phyloP scores from a whole-genome alignment of 2,113 vertebrate species.

The Hippoglossus stenolepis region DNA sequence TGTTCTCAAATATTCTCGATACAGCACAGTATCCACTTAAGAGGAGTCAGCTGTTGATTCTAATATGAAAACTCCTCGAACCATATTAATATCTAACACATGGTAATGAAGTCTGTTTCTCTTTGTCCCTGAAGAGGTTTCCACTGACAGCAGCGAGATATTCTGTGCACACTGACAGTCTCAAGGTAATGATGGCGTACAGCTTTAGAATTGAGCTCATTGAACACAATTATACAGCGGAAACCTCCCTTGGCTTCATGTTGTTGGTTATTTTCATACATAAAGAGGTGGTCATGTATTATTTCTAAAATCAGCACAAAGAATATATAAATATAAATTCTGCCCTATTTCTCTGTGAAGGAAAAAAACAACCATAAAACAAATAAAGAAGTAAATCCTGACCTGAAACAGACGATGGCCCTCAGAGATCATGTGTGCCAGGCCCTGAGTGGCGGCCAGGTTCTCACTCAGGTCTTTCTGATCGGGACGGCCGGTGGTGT shows the following conservation, averaged over 20 bases:
- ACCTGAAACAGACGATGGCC: conserved; percentile 94
- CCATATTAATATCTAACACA: neutral
- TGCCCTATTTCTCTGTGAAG: neutral
- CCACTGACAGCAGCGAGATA: conserved; percentile 6
- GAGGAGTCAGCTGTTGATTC: too few species aligned
- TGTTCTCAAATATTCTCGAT: neutral
- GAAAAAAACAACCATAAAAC: neutral
- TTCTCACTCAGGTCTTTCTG: conserved; percentile 98
- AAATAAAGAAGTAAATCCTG: conserved; percentile 43
- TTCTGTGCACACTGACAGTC: neutral
- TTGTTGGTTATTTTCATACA: neutral
- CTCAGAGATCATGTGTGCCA: conserved; percentile 96
- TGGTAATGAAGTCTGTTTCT: conserved; percentile 14
- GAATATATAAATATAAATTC: neutral
- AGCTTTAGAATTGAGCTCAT: conserved; percentile 36
- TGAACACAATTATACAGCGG: conserved; percentile 17
- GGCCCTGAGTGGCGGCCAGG: conserved; percentile 94
- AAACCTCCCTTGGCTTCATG: neutral
- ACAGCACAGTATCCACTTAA: neutral
- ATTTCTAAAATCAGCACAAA: conserved; percentile 1
- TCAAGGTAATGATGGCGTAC: conserved; percentile 31
- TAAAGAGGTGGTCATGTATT: neutral
- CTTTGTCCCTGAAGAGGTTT: neutral
- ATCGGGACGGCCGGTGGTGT: conserved; percentile 93
- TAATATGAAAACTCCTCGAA: conserved; percentile 2